These are phyloP conservation scores for Thymelicus lineola DNA, from an alignment of 2,888 invertebrate species.

Conservation along the genomic window DNA sequence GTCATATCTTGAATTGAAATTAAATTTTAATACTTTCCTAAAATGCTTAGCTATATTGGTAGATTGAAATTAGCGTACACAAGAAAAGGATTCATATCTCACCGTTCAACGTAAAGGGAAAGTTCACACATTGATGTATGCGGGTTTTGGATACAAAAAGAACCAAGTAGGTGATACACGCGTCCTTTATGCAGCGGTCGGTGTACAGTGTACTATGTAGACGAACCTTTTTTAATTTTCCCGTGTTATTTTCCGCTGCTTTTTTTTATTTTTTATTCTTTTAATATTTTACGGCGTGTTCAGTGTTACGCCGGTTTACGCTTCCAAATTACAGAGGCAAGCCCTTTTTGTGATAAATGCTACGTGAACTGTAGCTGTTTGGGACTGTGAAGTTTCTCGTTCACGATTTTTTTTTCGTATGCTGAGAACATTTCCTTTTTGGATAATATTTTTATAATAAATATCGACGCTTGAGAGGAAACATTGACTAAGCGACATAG, in stretches of 20 bases:
- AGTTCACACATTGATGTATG: background rate
- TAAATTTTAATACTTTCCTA: too few species aligned
- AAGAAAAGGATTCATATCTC: background rate
- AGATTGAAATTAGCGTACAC: too few species aligned
- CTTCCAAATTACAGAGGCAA: background rate
- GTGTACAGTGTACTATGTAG: constrained; percentile 1
- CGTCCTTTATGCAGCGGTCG: constrained; percentile 12
- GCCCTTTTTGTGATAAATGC: background rate
- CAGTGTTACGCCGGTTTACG: background rate
- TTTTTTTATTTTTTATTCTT: constrained; percentile 11
- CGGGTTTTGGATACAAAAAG: constrained; percentile 9
- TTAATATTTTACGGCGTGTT: constrained; percentile 8
- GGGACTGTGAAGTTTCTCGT: background rate
- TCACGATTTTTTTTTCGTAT: too few species aligned
- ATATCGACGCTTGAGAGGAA: too few species aligned
- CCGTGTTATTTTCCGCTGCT: background rate
- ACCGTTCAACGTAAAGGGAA: background rate
- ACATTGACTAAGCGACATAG: too few species aligned
- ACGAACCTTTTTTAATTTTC: constrained; percentile 10
- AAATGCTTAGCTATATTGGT: too few species aligned
- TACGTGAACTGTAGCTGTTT: too few species aligned
- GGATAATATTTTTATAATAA: too few species aligned
- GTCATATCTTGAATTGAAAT: too few species aligned
- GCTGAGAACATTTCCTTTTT: too few species aligned
- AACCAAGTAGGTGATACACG: background rate